A percentile compares a stretch with the other conserved stretches of the same genome.
phyloP scores from a whole-genome alignment of 2,888 invertebrate species.

The Dilophus febrilis region DNA sequence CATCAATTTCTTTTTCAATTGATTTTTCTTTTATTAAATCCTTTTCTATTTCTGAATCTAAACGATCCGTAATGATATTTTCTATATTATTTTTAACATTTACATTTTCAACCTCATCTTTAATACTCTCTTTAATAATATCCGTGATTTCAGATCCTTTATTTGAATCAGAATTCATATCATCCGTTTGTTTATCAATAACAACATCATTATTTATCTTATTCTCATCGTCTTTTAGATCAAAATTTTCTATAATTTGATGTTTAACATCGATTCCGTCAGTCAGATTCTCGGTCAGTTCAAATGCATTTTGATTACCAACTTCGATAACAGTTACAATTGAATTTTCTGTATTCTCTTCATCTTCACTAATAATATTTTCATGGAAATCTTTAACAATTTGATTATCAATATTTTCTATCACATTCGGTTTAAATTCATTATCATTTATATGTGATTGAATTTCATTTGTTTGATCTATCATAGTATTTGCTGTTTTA shows the following conservation, averaged over 20 bases:
- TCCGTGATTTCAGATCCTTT: no score
- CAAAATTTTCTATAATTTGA: not conserved
- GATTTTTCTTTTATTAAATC: no score
- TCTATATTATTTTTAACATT: not conserved
- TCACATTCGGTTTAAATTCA: not conserved
- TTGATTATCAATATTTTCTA: not conserved
- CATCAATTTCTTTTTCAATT: no score
- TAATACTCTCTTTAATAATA: not conserved
- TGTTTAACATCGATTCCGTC: not conserved
- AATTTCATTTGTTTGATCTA: no score
- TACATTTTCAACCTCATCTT: not conserved
- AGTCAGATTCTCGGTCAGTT: not conserved
- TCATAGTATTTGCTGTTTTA: no score
- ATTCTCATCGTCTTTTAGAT: not conserved
- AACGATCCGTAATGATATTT: no score
- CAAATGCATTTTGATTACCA: not conserved
- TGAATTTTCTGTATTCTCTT: not conserved
- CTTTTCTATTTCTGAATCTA: no score
- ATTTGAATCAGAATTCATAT: not conserved
- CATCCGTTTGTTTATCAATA: not conserved
- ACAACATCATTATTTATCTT: not conserved
- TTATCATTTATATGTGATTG: no score
- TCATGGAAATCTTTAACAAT: not conserved
- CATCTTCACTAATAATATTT: slow-evolving; percentile 1
- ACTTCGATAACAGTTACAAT: no score